These are phyloP conservation scores for Anthonomus grandis DNA, from an alignment of 1,140 invertebrate genomes.

Conservation along the genomic window DNA sequence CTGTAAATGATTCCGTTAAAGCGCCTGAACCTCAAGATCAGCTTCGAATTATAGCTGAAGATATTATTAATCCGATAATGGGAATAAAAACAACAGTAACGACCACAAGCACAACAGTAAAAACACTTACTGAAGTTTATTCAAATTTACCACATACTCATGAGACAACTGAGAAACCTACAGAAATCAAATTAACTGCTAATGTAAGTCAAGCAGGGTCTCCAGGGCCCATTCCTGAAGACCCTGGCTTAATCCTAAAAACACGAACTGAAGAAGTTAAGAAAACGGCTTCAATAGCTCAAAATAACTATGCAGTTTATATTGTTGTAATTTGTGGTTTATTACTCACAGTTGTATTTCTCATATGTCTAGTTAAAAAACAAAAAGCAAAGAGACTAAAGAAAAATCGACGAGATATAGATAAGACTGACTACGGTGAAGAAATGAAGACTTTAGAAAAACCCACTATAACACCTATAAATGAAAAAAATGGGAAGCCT, in stretches of 20 bases:
- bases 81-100: constrained; percentile 4
- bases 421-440: constrained; percentile 27
- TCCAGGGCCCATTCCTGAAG: too few relatives aligned
- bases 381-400: constrained; percentile 26
- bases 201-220: too few relatives aligned
- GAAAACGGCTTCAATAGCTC: constrained; percentile 27
- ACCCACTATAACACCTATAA: constrained; percentile 38
- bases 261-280: constrained; percentile 32
- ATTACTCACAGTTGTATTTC: constrained; percentile 26
- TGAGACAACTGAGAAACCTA: neutral
- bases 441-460: constrained; percentile 49
- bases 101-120: constrained; percentile 3
- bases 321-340: constrained; percentile 30
- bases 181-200: too few relatives aligned
- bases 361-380: constrained; percentile 29
- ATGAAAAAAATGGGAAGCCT: constrained; percentile 35
- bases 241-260: too few relatives aligned
- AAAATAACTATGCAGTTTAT: constrained; percentile 33
- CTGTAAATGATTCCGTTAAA: constrained; percentile 26
- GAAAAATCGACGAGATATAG: constrained; percentile 22
- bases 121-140: neutral
- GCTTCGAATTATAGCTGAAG: constrained; percentile 30
- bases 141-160: neutral
- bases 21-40: constrained; percentile 25
- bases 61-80: constrained; percentile 28